phyloP scores from a whole-genome alignment of 1,140 invertebrate species.

The Zaprionus taronus region DNA sequence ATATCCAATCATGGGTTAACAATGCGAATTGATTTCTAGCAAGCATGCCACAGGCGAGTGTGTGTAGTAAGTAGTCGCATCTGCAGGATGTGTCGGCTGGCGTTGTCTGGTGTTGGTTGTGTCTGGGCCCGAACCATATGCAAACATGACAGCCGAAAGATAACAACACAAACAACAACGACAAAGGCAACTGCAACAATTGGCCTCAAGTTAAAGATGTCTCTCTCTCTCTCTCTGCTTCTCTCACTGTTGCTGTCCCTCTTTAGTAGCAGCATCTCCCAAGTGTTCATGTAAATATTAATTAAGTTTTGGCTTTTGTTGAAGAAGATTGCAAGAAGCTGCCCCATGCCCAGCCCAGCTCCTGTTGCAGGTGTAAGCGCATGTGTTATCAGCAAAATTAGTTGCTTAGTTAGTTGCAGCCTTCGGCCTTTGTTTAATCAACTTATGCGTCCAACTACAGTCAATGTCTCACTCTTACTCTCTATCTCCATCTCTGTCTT shows the following conservation, averaged over 20 bases:
- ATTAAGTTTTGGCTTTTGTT: slow-evolving; percentile 80
- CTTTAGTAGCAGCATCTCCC: neutral
- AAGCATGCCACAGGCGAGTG: slow-evolving; percentile 59
- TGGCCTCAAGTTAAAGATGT: slow-evolving; percentile 18
- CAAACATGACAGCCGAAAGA: slow-evolving; percentile 61
- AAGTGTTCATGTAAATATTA: slow-evolving; percentile 77
- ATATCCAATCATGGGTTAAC: slow-evolving; percentile 84
- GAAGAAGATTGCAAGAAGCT: neutral
- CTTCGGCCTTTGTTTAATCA: slow-evolving; percentile 65
- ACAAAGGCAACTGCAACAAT: slow-evolving; percentile 21
- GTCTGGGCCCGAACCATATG: slow-evolving; percentile 46
- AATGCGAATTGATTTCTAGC: slow-evolving; percentile 83
- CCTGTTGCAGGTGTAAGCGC: slow-evolving; percentile 32
- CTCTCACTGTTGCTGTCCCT: slow-evolving; percentile 1
- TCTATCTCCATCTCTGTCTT: neutral
- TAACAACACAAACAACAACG: slow-evolving; percentile 40
- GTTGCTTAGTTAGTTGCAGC: slow-evolving; percentile 59
- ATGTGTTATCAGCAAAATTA: slow-evolving; percentile 62
- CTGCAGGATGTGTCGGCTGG: neutral
- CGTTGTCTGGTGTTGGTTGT: neutral
- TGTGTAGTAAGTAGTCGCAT: neutral
- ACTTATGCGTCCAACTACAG: slow-evolving; percentile 36
- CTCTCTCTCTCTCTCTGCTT: neutral
- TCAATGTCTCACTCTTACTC: slow-evolving; percentile 22
- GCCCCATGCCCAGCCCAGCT: neutral